Percentiles rank a stretch among this genome's conserved stretches.
Conservation (phyloP, 2,113 vertebrate genomes). For the Brienomyrus longianalis region DNA sequence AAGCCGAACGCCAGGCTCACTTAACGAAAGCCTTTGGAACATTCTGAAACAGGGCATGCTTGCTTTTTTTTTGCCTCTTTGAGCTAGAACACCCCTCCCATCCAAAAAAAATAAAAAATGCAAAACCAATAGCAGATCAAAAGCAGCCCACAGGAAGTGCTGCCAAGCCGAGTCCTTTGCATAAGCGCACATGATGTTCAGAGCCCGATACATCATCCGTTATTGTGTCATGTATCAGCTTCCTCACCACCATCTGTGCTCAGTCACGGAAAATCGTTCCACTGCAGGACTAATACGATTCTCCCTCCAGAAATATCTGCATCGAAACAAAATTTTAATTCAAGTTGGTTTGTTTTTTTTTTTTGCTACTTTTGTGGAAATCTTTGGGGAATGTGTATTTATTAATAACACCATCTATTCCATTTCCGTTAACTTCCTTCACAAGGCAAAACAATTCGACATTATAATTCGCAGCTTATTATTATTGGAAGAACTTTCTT, state of each 20-base stretch:
- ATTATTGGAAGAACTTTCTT: neutral
- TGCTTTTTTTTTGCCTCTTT: neutral
- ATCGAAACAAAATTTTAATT: neutral
- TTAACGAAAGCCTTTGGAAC: neutral
- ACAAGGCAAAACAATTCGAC: neutral
- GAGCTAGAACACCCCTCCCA: neutral
- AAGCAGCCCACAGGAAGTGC: neutral
- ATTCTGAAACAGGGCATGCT: neutral
- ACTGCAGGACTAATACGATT: neutral
- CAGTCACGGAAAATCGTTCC: neutral
- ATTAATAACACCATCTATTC: neutral
- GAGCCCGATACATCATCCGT: neutral
- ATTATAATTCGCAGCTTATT: neutral
- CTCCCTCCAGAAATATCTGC: neutral
- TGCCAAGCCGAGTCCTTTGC: neutral
- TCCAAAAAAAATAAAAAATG: neutral
- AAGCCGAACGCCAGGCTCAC: neutral
- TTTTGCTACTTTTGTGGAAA: neutral
- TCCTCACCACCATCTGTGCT: conserved; percentile 6
- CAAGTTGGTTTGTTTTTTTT: neutral
- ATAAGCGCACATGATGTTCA: neutral
- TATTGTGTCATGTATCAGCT: neutral
- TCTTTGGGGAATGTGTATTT: neutral
- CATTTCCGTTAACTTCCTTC: neutral
- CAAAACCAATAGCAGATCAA: neutral